phyloP scores from a whole-genome alignment of 2,113 vertebrate species.

The Lagenorhynchus albirostris region DNA sequence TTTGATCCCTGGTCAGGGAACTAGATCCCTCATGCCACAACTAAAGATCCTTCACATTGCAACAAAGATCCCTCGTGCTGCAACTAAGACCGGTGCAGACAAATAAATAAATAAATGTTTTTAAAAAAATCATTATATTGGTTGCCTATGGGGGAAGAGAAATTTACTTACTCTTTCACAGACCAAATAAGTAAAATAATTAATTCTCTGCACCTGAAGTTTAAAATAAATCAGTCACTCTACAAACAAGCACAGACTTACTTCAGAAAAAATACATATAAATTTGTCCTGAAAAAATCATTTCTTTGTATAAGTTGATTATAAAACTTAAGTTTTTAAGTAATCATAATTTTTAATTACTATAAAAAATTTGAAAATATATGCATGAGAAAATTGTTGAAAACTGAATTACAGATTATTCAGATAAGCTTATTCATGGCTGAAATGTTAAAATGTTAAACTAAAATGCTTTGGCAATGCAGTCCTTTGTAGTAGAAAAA shows the following conservation, averaged over 20 bases:
- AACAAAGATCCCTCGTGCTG: too few relatives aligned
- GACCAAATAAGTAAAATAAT: neutral
- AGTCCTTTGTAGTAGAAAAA: neutral
- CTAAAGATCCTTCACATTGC: too few relatives aligned
- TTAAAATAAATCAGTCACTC: neutral
- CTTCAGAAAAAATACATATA: neutral
- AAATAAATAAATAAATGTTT: too few relatives aligned
- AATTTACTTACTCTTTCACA: neutral
- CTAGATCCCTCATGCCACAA: too few relatives aligned
- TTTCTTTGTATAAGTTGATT: neutral
- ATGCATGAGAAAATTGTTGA: neutral
- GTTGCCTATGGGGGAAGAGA: neutral
- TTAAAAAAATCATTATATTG: neutral
- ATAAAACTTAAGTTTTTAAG: neutral
- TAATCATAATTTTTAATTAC: neutral
- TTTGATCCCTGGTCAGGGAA: too few relatives aligned
- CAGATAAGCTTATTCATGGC: neutral
- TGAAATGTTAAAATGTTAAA: conserved; percentile 19
- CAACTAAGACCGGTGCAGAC: too few relatives aligned
- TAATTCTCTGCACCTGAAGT: neutral
- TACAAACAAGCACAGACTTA: neutral
- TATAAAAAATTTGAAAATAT: neutral
- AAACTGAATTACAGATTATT: neutral
- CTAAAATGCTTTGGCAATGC: neutral
- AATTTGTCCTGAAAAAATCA: neutral